phyloP scores from a whole-genome alignment of 2,113 vertebrate species.

The Gallinago media region DNA sequence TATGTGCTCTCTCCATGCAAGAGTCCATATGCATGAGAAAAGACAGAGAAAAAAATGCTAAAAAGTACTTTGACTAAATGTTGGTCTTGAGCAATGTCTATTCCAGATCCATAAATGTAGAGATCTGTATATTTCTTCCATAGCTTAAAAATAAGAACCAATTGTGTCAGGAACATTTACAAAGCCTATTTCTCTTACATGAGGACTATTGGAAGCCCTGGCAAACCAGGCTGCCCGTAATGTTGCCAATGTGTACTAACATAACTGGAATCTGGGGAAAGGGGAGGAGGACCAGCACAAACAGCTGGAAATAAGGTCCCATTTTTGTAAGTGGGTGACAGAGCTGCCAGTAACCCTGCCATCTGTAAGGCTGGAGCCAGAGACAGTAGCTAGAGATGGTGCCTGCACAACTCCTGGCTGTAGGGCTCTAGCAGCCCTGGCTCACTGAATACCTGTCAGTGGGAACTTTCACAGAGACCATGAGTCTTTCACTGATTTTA shows the following conservation, averaged over 20 bases:
- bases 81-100: neutral
- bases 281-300: neutral
- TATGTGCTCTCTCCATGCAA: neutral
- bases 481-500: neutral
- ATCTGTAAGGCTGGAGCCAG: neutral
- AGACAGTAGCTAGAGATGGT: neutral
- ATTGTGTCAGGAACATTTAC: neutral
- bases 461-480: accelerated
- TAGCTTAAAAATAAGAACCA: neutral
- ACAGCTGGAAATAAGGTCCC: neutral
- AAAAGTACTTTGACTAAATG: neutral
- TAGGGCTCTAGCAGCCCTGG: neutral
- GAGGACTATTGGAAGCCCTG: neutral
- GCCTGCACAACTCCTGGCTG: neutral
- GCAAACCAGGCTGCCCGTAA: neutral
- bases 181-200: neutral
- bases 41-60: neutral
- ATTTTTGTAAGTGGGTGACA: accelerated
- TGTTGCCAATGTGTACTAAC: neutral
- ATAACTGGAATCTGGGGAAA: neutral
- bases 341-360: neutral
- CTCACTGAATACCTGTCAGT: neutral
- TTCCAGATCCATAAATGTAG: neutral
- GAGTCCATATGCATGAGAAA: neutral
- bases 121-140: neutral